Evolutionary conservation across 2,797 vertebrate species (phyloP), one percentile per base, ranked within the genome.

Genomic region (Siniperca scherzeri): DNA sequence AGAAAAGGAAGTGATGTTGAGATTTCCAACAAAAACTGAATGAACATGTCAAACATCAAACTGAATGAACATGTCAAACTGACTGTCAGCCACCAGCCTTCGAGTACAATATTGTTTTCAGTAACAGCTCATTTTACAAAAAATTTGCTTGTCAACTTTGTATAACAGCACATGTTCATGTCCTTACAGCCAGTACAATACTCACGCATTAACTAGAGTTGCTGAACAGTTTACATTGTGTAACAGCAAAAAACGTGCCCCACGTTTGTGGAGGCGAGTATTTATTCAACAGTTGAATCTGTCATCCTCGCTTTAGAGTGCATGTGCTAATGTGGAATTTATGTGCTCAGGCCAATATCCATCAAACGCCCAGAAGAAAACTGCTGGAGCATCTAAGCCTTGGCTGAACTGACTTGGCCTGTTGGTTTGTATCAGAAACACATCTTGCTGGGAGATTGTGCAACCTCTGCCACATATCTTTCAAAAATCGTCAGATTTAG

Each of bases 381-480:
- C 73, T 80, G 74, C 56, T 73, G 74, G 66, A 89, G 77, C 74
- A 77, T 86, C 77, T 36, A 66, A 76, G 80, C 30, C 42, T 76
- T 84, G 87, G 87, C 80, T 84, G 40, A 74, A 71, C 56, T 57
- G 75, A 70, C 79, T 67, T 53, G 57, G 80, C 77, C 77, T 80
- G 70, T 83, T 88, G 77, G 76, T 83, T 88, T 88, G 70, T 53
- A 80, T 88, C 72, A 90, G 87, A 80, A 89, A 88, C 83, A 80
- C 82, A 83, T 88, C 79, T 50, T 64, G 59, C 65, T 70, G 65
- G 74, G 78, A 53, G 76, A 76, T 88, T 91, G 78, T 69, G 88
- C 80, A 89, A 92, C 79, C 46, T 83, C 86, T 81, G 80, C 59
- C 71, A 78, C 77, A 74, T 70, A 59, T 84, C 55, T 76, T 81